Evolutionary conservation across 2,888 invertebrate genomes (phyloP), one percentile per base, ranked within the genome.

Genomic region (Lepas anatifera): DNA sequence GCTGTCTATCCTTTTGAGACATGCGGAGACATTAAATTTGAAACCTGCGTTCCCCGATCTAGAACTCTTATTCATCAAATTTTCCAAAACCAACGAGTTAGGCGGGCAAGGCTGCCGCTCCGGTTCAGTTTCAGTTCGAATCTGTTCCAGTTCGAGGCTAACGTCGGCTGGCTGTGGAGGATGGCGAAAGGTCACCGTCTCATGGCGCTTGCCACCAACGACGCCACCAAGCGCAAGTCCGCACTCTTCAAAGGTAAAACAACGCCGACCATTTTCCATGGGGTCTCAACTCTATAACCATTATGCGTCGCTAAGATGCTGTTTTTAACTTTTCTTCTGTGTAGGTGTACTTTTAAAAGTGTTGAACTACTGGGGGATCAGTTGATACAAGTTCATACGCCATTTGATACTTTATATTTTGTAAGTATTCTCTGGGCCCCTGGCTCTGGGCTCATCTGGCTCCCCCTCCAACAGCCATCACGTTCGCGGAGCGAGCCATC

Each of bases 401-500:
- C 18, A 46, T n/a, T n/a, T 46, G 16, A 46, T n/a, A n/a, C n/a
- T n/a, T n/a, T 22, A 16, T 46, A 46, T 46, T 46, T 46, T 46
- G 46, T 46, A 22, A 46, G 22, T 2, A 22, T n/a, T 16, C 18
- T n/a, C 22, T 46, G 6, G n/a, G n/a, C 18, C 46, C 22, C n/a
- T n/a, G 18, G 10, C 46, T 22, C n/a, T n/a, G n/a, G n/a, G n/a
- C n/a, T n/a, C n/a, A n/a, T n/a, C n/a, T n/a, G n/a, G 10, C 27
- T 22, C n/a, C n/a, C 48, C n/a, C 18, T 25, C 79, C 78, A 73
- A 74, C 76, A 72, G 87, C 87, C 67, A 80, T 85, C 67, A 81
- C 83, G 48, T 82, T 81, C 72, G 87, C 87, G 69, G 79, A 82
- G 69, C 78, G 78, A 71, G 84, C 87, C 29, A 77, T 89, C 35